Base-by-base conservation (phyloP, 1,140 invertebrate genomes). In the Platyura marginata region DNA sequence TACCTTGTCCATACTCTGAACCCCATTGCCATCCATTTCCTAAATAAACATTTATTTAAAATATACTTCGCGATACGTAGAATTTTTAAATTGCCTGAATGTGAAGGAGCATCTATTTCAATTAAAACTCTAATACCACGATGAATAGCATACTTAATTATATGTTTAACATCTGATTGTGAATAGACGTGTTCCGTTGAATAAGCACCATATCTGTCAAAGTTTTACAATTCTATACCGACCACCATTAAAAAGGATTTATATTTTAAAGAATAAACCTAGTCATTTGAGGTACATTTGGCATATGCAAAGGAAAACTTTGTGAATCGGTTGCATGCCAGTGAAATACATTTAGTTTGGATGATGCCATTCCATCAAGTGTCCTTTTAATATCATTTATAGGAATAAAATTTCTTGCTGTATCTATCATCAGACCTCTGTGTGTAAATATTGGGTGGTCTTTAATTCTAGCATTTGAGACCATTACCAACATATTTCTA, bases 291-390 rank as follows among this genome's bases (percentile, higher is more conserved):
- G 85, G 84, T 21, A 79, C 72, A 16, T 72, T 65, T 2, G 64
- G 67, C 0, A 80, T 77, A 40, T 81, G 76, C 46, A 85, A 70
- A 0, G 86, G 84, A 57, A 89, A 89, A 53, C 82, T 86, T 46
- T 89, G 85, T 0, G 81, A 75, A 53, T 90, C 86, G 1, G 79
- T 82, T 2, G 80, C 71, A 51, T 90, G 84, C 83, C 84, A 88
- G 54, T 90, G 86, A 23, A 89, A 74, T 1, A 82, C 77, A 51
- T 91, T 91, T 46, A 91, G 57, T 59, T 91, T 91, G 18, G 74
- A 77, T 0, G 77, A 69, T 0, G 81, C 75, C 84, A 91, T 86
- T 3, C 71, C 84, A 49, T 87, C 78, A 1, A 89, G 62, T 2
- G 79, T 78, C 36, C 68, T 71, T 47, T 76, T 75, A 5, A 89